Conservation (phyloP, 2,888 invertebrate genomes). For the Acleris literana region DNA sequence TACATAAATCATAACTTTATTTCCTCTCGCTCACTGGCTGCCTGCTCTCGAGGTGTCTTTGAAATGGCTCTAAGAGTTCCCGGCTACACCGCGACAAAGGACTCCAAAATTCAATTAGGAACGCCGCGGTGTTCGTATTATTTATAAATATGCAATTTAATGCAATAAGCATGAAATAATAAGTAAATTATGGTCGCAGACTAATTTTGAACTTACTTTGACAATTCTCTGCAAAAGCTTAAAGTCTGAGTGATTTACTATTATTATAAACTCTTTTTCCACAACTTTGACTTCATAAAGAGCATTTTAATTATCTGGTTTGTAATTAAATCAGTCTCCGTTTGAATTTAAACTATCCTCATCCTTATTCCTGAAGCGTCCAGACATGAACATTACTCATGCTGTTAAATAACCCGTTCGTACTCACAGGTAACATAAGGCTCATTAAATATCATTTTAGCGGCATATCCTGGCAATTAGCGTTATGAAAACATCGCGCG, state of each 20-base stretch:
- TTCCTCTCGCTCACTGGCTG: slow-evolving; percentile 75
- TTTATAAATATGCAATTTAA: slow-evolving; percentile 60
- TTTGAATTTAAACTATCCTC: no score
- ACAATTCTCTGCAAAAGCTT: not conserved
- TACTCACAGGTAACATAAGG: slow-evolving; percentile 48
- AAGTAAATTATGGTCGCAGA: not conserved
- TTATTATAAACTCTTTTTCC: no score
- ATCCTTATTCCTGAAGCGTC: no score
- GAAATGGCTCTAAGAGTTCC: slow-evolving; percentile 76
- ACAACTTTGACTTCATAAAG: no score
- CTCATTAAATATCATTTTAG: slow-evolving; percentile 69
- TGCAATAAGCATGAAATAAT: slow-evolving; percentile 35
- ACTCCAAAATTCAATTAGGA: slow-evolving; percentile 75
- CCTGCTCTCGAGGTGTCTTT: slow-evolving; percentile 71
- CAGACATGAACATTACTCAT: not conserved
- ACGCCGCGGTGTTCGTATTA: slow-evolving; percentile 58
- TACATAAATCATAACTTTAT: slow-evolving; percentile 83
- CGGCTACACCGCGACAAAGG: slow-evolving; percentile 73
- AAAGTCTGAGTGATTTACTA: no score
- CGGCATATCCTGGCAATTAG: slow-evolving; percentile 78
- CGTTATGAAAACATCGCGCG: slow-evolving; percentile 62
- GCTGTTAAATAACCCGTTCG: not conserved
- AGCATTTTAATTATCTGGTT: no score
- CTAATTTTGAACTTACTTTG: not conserved
- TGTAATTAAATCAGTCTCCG: no score